A percentile compares a stretch with the other conserved stretches of the same genome.
These are phyloP conservation scores for Galago senegalensis DNA, from an alignment of 2,797 vertebrate species.

Conservation along the genomic window DNA sequence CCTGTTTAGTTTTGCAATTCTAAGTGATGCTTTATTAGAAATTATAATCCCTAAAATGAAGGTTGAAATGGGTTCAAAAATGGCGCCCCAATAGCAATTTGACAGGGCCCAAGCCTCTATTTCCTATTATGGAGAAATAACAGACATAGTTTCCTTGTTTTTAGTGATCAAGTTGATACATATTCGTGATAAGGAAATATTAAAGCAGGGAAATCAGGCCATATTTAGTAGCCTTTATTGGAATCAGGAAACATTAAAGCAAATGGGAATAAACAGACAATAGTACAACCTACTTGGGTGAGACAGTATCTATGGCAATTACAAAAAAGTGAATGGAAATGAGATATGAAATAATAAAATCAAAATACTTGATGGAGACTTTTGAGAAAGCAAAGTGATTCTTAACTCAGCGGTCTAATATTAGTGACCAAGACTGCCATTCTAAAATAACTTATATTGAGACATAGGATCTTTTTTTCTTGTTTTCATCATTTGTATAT, in stretches of 20 bases:
- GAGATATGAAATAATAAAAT: not conserved
- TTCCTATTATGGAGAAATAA: not conserved
- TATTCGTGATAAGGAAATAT: not conserved
- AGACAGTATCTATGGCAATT: not conserved
- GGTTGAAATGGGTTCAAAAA: not conserved
- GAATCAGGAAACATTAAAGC: not conserved
- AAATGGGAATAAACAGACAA: not conserved
- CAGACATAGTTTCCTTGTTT: not conserved
- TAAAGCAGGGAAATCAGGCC: not conserved
- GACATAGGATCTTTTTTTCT: not conserved
- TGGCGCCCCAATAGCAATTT: not conserved
- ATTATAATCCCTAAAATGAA: not conserved
- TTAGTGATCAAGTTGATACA: not conserved
- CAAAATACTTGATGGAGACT: not conserved
- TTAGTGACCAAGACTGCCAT: not conserved
- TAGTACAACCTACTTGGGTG: not conserved
- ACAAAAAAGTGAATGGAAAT: not conserved
- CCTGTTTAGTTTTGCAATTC: not conserved
- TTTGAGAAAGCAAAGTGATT: not conserved
- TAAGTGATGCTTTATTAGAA: not conserved
- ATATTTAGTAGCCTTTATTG: not conserved
- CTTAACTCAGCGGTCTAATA: not conserved
- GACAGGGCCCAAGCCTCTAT: not conserved
- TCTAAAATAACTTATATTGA: not conserved
- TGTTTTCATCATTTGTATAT: not conserved